These are phyloP conservation scores for Dyspetes luteomarginatus DNA, from an alignment of 2,888 invertebrate species.

Conservation along the genomic window DNA sequence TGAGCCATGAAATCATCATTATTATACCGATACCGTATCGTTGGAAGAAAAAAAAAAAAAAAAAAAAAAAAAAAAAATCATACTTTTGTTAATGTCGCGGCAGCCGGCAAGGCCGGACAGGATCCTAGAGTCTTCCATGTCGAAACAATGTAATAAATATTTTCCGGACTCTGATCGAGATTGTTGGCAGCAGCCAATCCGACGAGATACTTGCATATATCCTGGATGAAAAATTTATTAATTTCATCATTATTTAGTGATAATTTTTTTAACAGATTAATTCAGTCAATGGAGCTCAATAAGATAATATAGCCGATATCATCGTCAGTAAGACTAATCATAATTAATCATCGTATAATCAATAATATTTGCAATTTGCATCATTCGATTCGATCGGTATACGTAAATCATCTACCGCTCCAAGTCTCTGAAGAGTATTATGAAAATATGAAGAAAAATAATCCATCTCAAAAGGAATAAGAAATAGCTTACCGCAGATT, in stretches of 20 bases:
- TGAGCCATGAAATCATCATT: conserved; percentile 26
- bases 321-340: conserved; percentile 82
- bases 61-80: conserved; percentile 47
- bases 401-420: conserved; percentile 53
- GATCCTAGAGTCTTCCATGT: conserved; percentile 86
- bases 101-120: conserved; percentile 85
- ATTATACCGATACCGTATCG: background rate
- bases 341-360: conserved; percentile 76
- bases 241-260: background rate
- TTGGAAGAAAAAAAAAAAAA: conserved; percentile 11
- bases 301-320: conserved; percentile 20
- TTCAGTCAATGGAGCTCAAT: background rate
- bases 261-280: background rate
- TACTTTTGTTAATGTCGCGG: conserved; percentile 84
- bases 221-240: conserved; percentile 78
- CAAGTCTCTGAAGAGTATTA: too few relatives aligned
- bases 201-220: conserved; percentile 83
- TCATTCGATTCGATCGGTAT: conserved; percentile 71
- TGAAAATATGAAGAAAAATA: too few relatives aligned
- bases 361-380: conserved; percentile 72
- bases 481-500: conserved; percentile 84
- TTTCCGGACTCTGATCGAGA: conserved; percentile 81
- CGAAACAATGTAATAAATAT: conserved; percentile 87
- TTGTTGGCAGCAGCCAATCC: conserved; percentile 80
- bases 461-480: background rate